Evolutionary conservation across 2,888 invertebrate genomes (phyloP).

Genomic region (Coelinius sp.): DNA sequence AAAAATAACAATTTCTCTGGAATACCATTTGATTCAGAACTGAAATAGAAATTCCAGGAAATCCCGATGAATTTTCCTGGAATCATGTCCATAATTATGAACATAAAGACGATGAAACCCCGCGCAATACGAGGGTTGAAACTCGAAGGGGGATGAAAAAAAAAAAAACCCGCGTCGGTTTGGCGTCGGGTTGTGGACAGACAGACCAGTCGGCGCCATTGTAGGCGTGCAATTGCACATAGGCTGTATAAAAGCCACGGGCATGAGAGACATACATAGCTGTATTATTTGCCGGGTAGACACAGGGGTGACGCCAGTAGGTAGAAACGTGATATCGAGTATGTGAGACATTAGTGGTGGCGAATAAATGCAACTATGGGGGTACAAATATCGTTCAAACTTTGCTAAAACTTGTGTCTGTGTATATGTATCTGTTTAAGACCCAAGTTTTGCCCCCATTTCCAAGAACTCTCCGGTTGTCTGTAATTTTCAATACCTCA

Average conservation of each 20-base stretch:
- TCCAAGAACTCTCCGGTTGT: conserved; percentile 20
- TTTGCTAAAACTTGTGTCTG: conserved; percentile 6
- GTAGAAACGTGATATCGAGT: conserved; percentile 4
- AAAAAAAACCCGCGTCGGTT: conserved; percentile 18
- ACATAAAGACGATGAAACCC: conserved; percentile 3
- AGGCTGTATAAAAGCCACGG: not conserved
- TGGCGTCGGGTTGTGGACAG: conserved; percentile 32
- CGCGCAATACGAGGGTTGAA: not conserved
- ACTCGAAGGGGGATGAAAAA: too few relatives aligned
- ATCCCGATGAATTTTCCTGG: too few relatives aligned
- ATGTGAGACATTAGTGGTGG: not conserved
- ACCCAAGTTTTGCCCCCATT: conserved; percentile 23
- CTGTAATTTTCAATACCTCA: conserved; percentile 36
- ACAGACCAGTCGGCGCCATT: conserved; percentile 36
- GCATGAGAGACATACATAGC: conserved; percentile 10
- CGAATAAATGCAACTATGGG: too few relatives aligned
- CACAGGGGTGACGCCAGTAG: not conserved
- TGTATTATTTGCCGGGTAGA: not conserved
- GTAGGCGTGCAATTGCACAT: conserved; percentile 16
- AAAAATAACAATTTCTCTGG: too few relatives aligned
- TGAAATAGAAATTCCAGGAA: too few relatives aligned
- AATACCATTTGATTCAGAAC: too few relatives aligned
- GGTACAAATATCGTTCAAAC: conserved; percentile 1
- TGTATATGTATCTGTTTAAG: not conserved
- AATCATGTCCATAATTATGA: too few relatives aligned